phyloP scores from a whole-genome alignment of 2,113 vertebrate species.

The Sturnira hondurensis region DNA sequence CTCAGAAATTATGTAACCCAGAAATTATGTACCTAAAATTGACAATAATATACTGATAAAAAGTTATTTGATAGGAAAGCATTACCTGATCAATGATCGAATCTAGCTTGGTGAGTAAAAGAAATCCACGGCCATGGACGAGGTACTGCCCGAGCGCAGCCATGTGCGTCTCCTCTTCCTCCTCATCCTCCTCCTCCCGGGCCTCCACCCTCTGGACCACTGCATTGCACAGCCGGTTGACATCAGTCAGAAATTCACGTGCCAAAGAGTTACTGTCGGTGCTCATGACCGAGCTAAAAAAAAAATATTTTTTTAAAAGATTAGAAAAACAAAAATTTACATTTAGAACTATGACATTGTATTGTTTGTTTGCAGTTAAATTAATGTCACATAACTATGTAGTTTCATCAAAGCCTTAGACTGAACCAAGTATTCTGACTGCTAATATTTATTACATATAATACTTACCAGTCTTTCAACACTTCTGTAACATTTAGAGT shows the following conservation, averaged over 20 bases:
- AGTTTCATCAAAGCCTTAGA: constrained; percentile 31
- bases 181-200: constrained; percentile 93
- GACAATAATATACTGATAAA: background rate
- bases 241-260: constrained; percentile 96
- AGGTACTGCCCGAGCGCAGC: constrained; percentile 94
- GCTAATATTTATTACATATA: constrained; percentile 17
- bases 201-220: constrained; percentile 91
- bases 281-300: constrained; percentile 94
- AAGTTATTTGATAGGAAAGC: background rate
- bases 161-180: constrained; percentile 97
- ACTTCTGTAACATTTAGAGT: constrained; percentile 67
- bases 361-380: background rate
- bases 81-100: constrained; percentile 93
- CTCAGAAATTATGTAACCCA: background rate
- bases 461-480: constrained; percentile 73
- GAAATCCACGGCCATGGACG: constrained; percentile 92
- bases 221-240: constrained; percentile 95
- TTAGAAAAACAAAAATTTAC: background rate
- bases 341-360: background rate
- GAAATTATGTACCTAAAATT: background rate
- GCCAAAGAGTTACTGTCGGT: constrained; percentile 95
- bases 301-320: constrained; percentile 21
- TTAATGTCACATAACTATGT: background rate
- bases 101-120: constrained; percentile 92
- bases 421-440: background rate